These are phyloP conservation scores for Saxidomus purpurata DNA, from an alignment of 1,140 invertebrate species.

Conservation along the genomic window DNA sequence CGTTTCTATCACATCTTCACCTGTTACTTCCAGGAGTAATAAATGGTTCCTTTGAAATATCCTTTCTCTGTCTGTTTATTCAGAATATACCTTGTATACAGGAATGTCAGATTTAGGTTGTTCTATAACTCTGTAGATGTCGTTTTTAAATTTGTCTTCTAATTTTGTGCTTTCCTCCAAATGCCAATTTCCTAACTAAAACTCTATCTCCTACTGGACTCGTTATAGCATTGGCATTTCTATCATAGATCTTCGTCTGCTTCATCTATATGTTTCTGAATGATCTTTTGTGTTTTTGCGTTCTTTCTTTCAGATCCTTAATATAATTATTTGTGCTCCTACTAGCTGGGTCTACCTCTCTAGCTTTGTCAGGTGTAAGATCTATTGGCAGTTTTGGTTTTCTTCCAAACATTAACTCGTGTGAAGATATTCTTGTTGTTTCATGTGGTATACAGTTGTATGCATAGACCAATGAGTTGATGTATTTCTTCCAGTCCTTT, in stretches of 20 bases:
- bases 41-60: conserved; percentile 36
- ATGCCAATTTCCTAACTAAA: conserved; percentile 8
- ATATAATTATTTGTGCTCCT: too few species aligned
- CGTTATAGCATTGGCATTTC: neutral
- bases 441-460: conserved; percentile 64
- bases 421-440: conserved; percentile 27
- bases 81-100: neutral
- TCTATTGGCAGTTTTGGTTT: conserved; percentile 30
- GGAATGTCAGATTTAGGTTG: conserved; percentile 27
- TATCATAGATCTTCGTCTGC: conserved; percentile 4
- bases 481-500: conserved; percentile 57
- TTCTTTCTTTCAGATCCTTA: too few species aligned
- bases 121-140: conserved; percentile 13
- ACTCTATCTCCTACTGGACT: conserved; percentile 31
- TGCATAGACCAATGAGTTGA: conserved; percentile 27
- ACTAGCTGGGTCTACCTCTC: too few species aligned
- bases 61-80: neutral
- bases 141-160: conserved; percentile 33
- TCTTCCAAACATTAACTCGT: conserved; percentile 58
- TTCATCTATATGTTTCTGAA: too few species aligned
- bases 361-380: too few species aligned
- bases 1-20: too few species aligned
- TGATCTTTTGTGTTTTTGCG: too few species aligned
- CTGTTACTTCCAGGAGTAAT: too few species aligned
- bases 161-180: conserved; percentile 39